Conservation (phyloP, 2,888 invertebrate species). For the Nasonovia ribisnigri region DNA sequence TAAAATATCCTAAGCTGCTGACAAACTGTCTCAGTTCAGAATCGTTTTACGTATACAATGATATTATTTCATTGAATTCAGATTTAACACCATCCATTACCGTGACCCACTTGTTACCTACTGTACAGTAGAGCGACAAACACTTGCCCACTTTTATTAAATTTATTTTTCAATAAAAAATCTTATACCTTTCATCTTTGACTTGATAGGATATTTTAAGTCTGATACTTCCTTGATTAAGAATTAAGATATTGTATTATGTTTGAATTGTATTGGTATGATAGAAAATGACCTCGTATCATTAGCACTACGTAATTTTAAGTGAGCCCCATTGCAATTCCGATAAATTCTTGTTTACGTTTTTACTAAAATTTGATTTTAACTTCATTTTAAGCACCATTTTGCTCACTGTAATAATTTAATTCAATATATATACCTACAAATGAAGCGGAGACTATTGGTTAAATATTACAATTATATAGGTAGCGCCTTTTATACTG, state of each 20-base stretch:
- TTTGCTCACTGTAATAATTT: not conserved
- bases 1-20: too few relatives aligned
- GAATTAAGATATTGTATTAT: not conserved
- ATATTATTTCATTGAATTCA: too few relatives aligned
- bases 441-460: not conserved
- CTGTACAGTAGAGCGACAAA: too few relatives aligned
- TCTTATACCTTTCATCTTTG: not conserved
- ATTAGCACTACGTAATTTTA: not conserved
- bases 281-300: not conserved
- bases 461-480: not conserved
- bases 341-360: not conserved
- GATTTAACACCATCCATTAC: too few relatives aligned
- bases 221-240: not conserved
- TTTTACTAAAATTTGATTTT: not conserved
- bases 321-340: not conserved
- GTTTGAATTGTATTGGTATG: not conserved
- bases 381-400: not conserved
- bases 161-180: not conserved
- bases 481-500: not conserved
- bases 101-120: too few relatives aligned
- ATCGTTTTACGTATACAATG: too few relatives aligned
- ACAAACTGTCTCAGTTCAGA: too few relatives aligned
- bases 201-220: not conserved
- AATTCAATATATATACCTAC: not conserved
- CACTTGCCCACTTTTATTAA: too few relatives aligned